Evolutionary conservation across 2,113 vertebrate genomes (phyloP).

Genomic region (Catagonus wagneri): DNA sequence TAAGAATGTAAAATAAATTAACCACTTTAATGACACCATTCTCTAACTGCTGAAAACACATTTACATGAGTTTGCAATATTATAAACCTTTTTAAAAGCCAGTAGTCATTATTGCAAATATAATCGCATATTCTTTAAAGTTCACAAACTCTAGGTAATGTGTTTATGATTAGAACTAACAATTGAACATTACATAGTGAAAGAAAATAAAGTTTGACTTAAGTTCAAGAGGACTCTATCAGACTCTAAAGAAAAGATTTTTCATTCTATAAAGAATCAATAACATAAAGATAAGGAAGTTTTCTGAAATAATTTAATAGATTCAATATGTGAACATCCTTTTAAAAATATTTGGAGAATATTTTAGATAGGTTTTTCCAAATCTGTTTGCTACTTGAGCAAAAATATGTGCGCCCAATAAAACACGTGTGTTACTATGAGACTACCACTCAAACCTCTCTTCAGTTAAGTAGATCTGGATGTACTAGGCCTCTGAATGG

Average conservation of each 20-base stretch:
- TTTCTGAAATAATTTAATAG: neutral
- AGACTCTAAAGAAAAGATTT: neutral
- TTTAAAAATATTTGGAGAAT: neutral
- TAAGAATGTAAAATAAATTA: neutral
- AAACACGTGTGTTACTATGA: neutral
- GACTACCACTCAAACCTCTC: neutral
- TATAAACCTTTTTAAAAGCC: neutral
- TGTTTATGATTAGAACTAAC: neutral
- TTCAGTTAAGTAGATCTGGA: neutral
- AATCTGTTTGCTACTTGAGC: neutral
- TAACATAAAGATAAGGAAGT: neutral
- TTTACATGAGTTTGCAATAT: neutral
- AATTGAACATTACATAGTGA: neutral
- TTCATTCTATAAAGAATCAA: neutral
- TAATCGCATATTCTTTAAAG: neutral
- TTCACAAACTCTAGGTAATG: neutral
- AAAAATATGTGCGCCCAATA: neutral
- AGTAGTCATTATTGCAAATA: constrained; percentile 25
- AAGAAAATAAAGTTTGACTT: neutral
- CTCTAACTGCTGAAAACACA: neutral
- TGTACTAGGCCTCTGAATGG: too few relatives aligned
- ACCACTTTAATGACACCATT: neutral
- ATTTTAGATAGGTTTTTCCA: neutral
- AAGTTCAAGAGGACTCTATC: neutral
- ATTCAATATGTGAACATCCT: neutral